phyloP scores from a whole-genome alignment of 37 sponge, comb jelly and placozoan genomes.

The Amphimedon queenslandica region DNA sequence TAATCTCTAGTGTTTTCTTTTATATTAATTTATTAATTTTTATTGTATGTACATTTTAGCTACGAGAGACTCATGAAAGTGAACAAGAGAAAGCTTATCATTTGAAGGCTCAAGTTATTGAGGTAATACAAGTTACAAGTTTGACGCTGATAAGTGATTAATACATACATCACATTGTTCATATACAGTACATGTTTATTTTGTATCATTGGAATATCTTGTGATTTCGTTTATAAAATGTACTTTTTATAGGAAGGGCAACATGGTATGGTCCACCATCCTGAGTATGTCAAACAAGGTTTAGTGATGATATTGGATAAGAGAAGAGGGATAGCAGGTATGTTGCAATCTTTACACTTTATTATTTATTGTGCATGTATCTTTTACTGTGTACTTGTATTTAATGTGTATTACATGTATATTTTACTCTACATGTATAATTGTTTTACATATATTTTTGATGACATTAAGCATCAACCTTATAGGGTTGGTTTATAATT shows the following conservation, averaged over 20 bases:
- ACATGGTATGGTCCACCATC: conserved; percentile 66
- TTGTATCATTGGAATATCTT: not conserved
- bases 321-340: conserved; percentile 7
- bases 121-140: conserved; percentile 27
- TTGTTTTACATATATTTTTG: too few relatives aligned
- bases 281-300: conserved; percentile 72
- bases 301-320: conserved; percentile 67
- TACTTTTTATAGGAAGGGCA: conserved; percentile 46
- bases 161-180: not conserved
- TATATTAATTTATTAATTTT: too few relatives aligned
- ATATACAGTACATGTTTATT: not conserved
- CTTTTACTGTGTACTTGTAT: too few relatives aligned
- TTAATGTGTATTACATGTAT: too few relatives aligned
- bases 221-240: too few relatives aligned
- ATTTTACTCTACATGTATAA: too few relatives aligned
- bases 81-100: conserved; percentile 65
- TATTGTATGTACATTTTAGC: conserved; percentile 7
- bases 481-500: too few relatives aligned
- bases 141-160: too few relatives aligned
- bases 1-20: too few relatives aligned
- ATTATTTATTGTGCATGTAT: too few relatives aligned
- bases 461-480: too few relatives aligned
- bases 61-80: conserved; percentile 50
- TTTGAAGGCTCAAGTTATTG: conserved; percentile 68
- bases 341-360: too few relatives aligned